phyloP scores from a whole-genome alignment of 2,797 vertebrate genomes.

The Gadopsis marmoratus region DNA sequence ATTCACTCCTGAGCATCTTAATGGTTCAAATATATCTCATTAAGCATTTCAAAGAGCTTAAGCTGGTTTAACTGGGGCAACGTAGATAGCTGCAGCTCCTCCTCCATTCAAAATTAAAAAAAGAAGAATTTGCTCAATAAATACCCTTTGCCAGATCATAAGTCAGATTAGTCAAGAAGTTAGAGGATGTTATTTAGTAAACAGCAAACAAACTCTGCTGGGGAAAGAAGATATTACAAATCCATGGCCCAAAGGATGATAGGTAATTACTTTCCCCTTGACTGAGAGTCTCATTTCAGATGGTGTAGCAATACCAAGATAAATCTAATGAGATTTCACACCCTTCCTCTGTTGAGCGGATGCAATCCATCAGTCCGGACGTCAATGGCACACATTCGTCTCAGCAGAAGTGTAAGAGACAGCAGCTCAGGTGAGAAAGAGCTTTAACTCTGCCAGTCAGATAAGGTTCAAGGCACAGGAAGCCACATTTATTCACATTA shows the following conservation, averaged over 20 bases:
- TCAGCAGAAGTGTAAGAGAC: constrained; percentile 53
- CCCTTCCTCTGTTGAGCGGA: constrained; percentile 74
- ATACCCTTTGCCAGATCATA: constrained; percentile 54
- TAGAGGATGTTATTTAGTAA: constrained; percentile 65
- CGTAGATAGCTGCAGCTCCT: constrained; percentile 25
- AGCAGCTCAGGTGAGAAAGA: constrained; percentile 69
- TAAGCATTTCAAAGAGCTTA: constrained; percentile 23
- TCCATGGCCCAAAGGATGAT: constrained; percentile 75
- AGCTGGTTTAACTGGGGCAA: constrained; percentile 10
- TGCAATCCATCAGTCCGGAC: constrained; percentile 81
- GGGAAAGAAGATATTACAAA: constrained; percentile 74
- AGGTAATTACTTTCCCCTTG: constrained; percentile 83
- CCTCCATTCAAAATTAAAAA: constrained; percentile 18
- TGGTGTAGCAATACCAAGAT: constrained; percentile 76
- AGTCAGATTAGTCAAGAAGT: constrained; percentile 65
- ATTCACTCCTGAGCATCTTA: constrained; percentile 38
- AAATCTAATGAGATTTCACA: constrained; percentile 88
- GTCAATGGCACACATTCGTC: constrained; percentile 50
- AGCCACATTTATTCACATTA: constrained; percentile 42
- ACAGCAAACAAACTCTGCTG: constrained; percentile 74
- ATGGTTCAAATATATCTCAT: constrained; percentile 24
- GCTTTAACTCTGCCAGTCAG: constrained; percentile 71
- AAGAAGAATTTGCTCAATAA: constrained; percentile 36
- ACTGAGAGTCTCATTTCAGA: constrained; percentile 82
- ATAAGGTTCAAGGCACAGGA: constrained; percentile 39